Evolutionary conservation across 2,113 vertebrate genomes (phyloP).

Genomic region (Orthonyx spaldingii): DNA sequence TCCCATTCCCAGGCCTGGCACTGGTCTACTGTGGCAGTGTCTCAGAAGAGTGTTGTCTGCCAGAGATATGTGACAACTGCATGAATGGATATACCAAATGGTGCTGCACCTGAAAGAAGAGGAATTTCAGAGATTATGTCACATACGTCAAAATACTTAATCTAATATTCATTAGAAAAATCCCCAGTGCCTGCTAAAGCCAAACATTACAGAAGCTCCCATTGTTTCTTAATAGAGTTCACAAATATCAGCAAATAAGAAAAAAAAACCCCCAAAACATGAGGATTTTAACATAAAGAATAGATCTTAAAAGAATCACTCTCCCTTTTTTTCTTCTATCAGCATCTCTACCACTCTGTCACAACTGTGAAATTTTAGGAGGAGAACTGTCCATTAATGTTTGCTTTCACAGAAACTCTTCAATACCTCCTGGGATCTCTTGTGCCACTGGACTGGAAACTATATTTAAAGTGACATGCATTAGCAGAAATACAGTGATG

Average conservation of each 20-base stretch:
- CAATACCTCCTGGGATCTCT: neutral
- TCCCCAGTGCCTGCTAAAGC: neutral
- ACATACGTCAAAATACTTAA: neutral
- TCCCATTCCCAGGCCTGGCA: neutral
- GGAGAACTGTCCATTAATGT: neutral
- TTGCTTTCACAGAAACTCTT: neutral
- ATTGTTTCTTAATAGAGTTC: neutral
- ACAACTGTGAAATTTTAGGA: neutral
- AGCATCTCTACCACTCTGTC: neutral
- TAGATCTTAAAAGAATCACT: neutral
- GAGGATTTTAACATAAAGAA: rapidly evolving
- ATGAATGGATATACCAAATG: neutral
- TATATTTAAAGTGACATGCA: neutral
- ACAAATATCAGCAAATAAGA: neutral
- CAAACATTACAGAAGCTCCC: neutral
- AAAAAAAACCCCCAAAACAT: neutral
- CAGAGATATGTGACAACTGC: rapidly evolving
- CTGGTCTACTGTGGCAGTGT: neutral
- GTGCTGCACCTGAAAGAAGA: neutral
- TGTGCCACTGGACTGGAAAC: neutral
- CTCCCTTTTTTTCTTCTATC: neutral
- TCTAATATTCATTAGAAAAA: neutral
- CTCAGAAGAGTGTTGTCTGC: neutral
- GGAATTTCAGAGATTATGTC: neutral
- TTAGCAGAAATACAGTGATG: neutral